These are phyloP conservation scores for Incurvaria masculella DNA, from an alignment of 2,888 invertebrate genomes.

Conservation along the genomic window DNA sequence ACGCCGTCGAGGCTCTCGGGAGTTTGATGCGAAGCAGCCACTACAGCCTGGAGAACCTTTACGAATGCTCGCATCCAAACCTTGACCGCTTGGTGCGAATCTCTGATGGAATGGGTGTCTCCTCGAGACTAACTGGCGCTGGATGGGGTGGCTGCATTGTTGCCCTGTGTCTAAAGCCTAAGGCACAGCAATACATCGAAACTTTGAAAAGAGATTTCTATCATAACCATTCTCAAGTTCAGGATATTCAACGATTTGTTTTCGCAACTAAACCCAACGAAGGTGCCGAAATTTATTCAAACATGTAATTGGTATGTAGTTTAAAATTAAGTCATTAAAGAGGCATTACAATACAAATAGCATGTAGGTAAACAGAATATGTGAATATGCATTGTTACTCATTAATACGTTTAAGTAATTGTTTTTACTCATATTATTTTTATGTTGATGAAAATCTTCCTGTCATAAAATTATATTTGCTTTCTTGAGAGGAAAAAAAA, in stretches of 20 bases:
- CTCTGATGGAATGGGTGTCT: slow-evolving; percentile 66
- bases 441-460: no score
- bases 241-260: slow-evolving; percentile 55
- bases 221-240: slow-evolving; percentile 46
- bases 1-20: slow-evolving; percentile 61
- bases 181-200: slow-evolving; percentile 65
- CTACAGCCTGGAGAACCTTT: slow-evolving; percentile 75
- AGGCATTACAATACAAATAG: no score
- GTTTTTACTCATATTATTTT: no score
- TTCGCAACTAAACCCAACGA: slow-evolving; percentile 73
- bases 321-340: no score
- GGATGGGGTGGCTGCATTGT: slow-evolving; percentile 99
- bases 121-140: slow-evolving; percentile 94
- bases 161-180: slow-evolving; percentile 68
- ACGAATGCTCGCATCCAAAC: slow-evolving; percentile 90
- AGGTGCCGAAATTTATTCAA: slow-evolving; percentile 58
- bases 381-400: no score
- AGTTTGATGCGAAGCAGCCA: slow-evolving; percentile 88
- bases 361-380: no score
- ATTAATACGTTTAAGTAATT: no score
- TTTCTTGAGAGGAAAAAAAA: no score
- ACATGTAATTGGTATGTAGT: slow-evolving; percentile 3
- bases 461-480: no score
- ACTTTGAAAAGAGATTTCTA: slow-evolving; percentile 70
- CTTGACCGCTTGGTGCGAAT: slow-evolving; percentile 79